These are phyloP conservation scores for Spodoptera exigua DNA, from an alignment of 2,888 invertebrate genomes.

Conservation along the genomic window DNA sequence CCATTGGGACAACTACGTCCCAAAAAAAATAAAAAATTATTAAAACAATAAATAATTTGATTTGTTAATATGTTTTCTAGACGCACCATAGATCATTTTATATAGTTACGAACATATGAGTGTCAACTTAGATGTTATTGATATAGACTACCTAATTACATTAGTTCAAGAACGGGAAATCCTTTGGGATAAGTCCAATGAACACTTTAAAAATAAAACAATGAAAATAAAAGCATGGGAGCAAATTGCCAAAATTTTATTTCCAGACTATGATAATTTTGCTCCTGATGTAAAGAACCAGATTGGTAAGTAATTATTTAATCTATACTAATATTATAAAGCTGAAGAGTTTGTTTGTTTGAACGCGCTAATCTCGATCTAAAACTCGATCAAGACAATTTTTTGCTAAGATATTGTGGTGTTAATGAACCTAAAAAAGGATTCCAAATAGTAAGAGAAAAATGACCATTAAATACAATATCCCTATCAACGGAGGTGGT, in stretches of 20 bases:
- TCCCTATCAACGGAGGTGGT: background rate
- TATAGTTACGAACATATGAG: no score
- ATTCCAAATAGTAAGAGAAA: no score
- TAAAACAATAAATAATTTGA: no score
- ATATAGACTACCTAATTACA: constrained; percentile 27
- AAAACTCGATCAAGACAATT: constrained; percentile 9
- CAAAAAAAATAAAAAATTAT: no score
- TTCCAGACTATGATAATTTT: constrained; percentile 32
- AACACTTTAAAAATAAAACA: constrained; percentile 22
- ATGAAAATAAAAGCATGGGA: constrained; percentile 19
- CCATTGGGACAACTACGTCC: no score
- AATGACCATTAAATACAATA: constrained; percentile 8
- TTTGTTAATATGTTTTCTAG: no score
- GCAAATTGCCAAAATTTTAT: constrained; percentile 25
- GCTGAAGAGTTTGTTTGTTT: no score
- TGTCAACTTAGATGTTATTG: constrained; percentile 27
- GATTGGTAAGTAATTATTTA: constrained; percentile 37
- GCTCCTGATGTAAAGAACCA: constrained; percentile 33
- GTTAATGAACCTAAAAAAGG: background rate
- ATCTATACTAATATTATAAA: no score
- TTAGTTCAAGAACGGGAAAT: constrained; percentile 34
- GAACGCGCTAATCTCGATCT: no score
- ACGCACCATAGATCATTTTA: no score
- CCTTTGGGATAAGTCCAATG: constrained; percentile 25
- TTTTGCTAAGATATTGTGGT: constrained; percentile 8